phyloP scores from a whole-genome alignment of 2,888 invertebrate species.

The Pandemis corylana region DNA sequence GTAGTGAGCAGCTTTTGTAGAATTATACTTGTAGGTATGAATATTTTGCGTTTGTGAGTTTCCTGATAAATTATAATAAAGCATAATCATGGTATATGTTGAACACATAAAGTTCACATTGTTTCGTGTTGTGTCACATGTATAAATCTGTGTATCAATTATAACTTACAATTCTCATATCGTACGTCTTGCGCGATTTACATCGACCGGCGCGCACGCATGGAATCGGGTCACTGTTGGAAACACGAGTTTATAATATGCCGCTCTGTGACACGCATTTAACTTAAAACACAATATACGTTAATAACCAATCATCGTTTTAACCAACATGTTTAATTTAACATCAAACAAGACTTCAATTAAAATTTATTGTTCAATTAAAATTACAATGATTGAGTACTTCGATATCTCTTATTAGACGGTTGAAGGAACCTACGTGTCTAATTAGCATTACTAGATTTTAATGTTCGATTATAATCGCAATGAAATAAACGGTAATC shows the following conservation, averaged over 20 bases:
- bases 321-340: neutral
- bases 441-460: neutral
- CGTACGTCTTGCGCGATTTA: slow-evolving; percentile 22
- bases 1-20: neutral
- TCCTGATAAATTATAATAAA: neutral
- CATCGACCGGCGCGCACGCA: slow-evolving; percentile 27
- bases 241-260: slow-evolving; percentile 5
- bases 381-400: neutral
- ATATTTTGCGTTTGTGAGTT: neutral
- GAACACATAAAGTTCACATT: neutral
- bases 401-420: neutral
- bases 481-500: neutral
- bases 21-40: neutral
- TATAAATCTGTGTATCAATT: slow-evolving; percentile 6
- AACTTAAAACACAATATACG: neutral
- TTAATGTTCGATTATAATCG: neutral
- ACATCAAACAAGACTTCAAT: neutral
- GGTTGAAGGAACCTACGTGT: neutral
- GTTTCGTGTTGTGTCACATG: neutral
- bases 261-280: slow-evolving; percentile 12
- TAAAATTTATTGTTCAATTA: neutral
- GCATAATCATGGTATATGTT: neutral
- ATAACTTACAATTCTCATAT: slow-evolving; percentile 19
- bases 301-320: neutral
- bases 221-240: slow-evolving; percentile 32